Conservation (phyloP, 2,888 invertebrate species). For the Xylocampa areola region DNA sequence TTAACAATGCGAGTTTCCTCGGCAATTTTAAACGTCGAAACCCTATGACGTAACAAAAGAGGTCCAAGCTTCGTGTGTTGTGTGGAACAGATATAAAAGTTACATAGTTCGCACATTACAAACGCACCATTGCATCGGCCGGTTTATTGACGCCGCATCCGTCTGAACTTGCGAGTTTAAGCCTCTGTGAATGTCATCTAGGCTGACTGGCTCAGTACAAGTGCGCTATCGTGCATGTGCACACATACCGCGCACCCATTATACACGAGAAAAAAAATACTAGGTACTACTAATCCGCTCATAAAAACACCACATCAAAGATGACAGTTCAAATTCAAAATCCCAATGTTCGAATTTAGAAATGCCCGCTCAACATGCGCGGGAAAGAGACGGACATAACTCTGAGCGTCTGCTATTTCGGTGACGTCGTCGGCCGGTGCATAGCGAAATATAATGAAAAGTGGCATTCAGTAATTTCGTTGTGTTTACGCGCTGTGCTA, state of each 20-base stretch:
- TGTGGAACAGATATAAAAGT: constrained; percentile 73
- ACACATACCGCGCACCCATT: constrained; percentile 68
- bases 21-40: constrained; percentile 28
- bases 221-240: constrained; percentile 80
- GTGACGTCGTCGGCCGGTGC: constrained; percentile 86
- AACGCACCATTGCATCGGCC: constrained; percentile 69
- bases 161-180: constrained; percentile 85
- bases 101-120: constrained; percentile 73
- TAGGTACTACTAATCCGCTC: no score
- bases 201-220: constrained; percentile 85
- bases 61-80: constrained; percentile 33
- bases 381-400: constrained; percentile 80
- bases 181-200: constrained; percentile 87
- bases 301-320: constrained; percentile 52
- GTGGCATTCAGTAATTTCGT: constrained; percentile 88
- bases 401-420: constrained; percentile 78
- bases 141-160: constrained; percentile 84
- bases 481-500: constrained; percentile 89
- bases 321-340: constrained; percentile 74
- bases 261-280: constrained; percentile 64
- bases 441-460: constrained; percentile 89
- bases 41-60: constrained; percentile 45
- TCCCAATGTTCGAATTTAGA: constrained; percentile 78
- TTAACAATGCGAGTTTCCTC: constrained; percentile 41
- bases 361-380: constrained; percentile 73